Evolutionary conservation across 2,113 vertebrate genomes (phyloP), one percentile per base, ranked within the genome.

Genomic region (Bujurquina vittata): DNA sequence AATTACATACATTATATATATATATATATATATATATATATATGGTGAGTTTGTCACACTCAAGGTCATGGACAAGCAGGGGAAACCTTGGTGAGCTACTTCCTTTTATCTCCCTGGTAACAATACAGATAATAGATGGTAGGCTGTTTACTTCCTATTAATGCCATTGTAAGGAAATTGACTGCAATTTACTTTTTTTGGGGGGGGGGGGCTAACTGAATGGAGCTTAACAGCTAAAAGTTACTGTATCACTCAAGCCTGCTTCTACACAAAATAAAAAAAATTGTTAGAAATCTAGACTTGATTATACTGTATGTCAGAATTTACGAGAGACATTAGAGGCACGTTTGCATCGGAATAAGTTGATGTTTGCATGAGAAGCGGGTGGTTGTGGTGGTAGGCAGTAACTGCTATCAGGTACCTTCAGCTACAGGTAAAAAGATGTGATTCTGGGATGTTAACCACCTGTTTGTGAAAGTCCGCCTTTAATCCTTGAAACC

Each of bases 51-150:
- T 81, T 75, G 83, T 81, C 77, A 61, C 69, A 78, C 12, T 85
- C 11, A 11, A 61, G 79, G 61, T 67, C 63, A 74, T 55, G 62
- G 58, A 60, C 40, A 17, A 65, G 77, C 22, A 77, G 78, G 72
- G 40, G 52, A 62, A 65, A 57, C 65, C 58, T 89, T 75, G 59
- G 74, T 77, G 87, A 84, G 85, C 90, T 91, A 90, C 67, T 90
- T 95, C 80, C 79, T 85, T 7, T 91, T 40, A 83, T 94, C 87
- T 84, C 93, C 89, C 78, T 85, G 89, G 88, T 88, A 93, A 93
- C 91, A 52, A 61, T 23, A 69, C 63, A 69, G 63, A 22, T 40
- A 49, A 49, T 43, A 11, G 26, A 69, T 46, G n/a, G 26, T 26
- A 69, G 65, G 11, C 15, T 69, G 65, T 12, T 69, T 9, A 69